A percentile compares a stretch with the other conserved stretches of the same genome.
Evolutionary conservation across 1,140 invertebrate genomes (phyloP).

Genomic region (Acromyrmex heyeri): DNA sequence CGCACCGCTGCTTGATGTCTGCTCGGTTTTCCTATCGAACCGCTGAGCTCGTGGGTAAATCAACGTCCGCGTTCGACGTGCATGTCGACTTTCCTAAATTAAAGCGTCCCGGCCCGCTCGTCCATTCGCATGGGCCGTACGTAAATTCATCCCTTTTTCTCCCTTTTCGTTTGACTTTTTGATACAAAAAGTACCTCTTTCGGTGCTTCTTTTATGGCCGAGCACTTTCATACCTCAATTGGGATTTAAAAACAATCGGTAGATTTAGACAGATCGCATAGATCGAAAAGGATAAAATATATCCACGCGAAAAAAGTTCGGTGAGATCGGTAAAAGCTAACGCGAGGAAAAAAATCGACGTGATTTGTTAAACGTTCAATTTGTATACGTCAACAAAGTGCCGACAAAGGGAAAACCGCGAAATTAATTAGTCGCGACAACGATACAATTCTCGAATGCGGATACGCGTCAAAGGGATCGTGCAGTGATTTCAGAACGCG

Average conservation of each 20-base stretch:
- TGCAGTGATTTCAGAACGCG: slow-evolving; percentile 33
- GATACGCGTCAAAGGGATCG: slow-evolving; percentile 65
- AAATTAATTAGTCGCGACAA: slow-evolving; percentile 28
- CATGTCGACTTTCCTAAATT: slow-evolving; percentile 73
- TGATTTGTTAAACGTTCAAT: slow-evolving; percentile 9
- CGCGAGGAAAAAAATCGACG: not conserved
- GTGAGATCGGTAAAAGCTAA: not conserved
- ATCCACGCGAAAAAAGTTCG: slow-evolving; percentile 23
- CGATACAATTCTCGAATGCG: slow-evolving; percentile 55
- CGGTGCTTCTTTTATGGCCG: slow-evolving; percentile 46
- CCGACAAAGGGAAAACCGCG: not conserved
- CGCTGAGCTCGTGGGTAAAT: slow-evolving; percentile 68
- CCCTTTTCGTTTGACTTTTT: slow-evolving; percentile 21
- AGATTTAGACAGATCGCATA: slow-evolving; percentile 26
- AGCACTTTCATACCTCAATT: slow-evolving; percentile 30
- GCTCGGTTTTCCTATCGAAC: slow-evolving; percentile 72
- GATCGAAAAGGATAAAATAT: slow-evolving; percentile 12
- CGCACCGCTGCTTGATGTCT: slow-evolving; percentile 61
- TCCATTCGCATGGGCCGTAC: slow-evolving; percentile 35
- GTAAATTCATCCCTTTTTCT: slow-evolving; percentile 22
- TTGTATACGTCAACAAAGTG: not conserved
- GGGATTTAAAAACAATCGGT: slow-evolving; percentile 34
- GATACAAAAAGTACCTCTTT: slow-evolving; percentile 52
- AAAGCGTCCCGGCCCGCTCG: slow-evolving; percentile 65
- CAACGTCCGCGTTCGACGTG: slow-evolving; percentile 69